These are phyloP conservation scores for Ceuthmochares aereus DNA, from an alignment of 2,113 vertebrate species.

Conservation along the genomic window DNA sequence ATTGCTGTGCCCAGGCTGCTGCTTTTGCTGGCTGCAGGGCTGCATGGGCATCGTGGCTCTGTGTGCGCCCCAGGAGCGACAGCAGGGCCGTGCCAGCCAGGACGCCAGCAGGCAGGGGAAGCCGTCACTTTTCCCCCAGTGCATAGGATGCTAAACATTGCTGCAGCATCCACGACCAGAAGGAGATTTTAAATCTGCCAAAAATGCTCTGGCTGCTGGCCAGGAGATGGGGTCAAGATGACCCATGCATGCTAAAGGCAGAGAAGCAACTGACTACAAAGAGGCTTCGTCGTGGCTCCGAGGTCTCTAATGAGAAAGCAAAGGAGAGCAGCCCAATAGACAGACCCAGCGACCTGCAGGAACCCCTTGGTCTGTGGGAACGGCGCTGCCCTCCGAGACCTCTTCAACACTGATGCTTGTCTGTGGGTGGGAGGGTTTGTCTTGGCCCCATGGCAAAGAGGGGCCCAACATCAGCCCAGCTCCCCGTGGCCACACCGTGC, in stretches of 20 bases:
- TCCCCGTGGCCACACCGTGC: rapidly evolving
- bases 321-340: not conserved
- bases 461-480: rapidly evolving
- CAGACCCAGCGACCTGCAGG: not conserved
- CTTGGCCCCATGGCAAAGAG: rapidly evolving
- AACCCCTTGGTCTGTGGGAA: not conserved
- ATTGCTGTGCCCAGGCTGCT: not conserved
- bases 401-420: no score
- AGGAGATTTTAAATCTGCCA: constrained; percentile 52
- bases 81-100: not conserved
- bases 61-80: rapidly evolving
- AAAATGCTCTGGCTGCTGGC: constrained; percentile 1
- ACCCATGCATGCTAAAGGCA: constrained; percentile 43
- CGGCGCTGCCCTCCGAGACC: rapidly evolving
- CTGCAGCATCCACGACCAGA: not conserved
- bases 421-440: not conserved
- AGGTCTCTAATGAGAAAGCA: not conserved
- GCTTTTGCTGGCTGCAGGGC: not conserved
- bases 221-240: constrained; percentile 62
- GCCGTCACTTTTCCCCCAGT: constrained; percentile 34
- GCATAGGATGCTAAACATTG: not conserved
- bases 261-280: constrained; percentile 13
- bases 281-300: not conserved
- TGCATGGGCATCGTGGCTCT: rapidly evolving
- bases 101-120: not conserved